Evolutionary conservation across 1,140 invertebrate species (phyloP).

Genomic region (Wasmannia auropunctata): DNA sequence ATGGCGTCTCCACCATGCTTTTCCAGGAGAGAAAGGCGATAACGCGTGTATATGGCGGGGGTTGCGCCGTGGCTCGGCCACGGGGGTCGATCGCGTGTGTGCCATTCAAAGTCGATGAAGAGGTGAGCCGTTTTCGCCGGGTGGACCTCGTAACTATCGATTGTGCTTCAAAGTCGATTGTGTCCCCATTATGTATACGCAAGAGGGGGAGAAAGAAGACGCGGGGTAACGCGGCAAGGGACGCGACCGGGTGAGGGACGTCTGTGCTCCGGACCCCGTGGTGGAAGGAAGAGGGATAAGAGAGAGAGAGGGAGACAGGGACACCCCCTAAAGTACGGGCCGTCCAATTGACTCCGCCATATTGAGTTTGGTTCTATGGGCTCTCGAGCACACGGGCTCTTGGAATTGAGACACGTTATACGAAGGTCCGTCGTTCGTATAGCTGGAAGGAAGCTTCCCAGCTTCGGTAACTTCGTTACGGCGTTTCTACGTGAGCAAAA

Average conservation of each 20-base stretch:
- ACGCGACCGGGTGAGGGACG: constrained; percentile 8
- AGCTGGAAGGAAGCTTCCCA: constrained; percentile 70
- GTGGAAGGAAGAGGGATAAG: constrained; percentile 63
- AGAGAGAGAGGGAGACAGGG: constrained; percentile 58
- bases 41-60: constrained; percentile 52
- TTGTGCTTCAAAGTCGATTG: constrained; percentile 78
- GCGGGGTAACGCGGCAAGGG: constrained; percentile 11
- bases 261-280: constrained; percentile 38
- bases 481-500: constrained; percentile 82
- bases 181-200: constrained; percentile 74
- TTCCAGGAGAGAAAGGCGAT: constrained; percentile 28
- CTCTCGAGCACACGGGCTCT: constrained; percentile 79
- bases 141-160: constrained; percentile 74
- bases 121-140: constrained; percentile 71
- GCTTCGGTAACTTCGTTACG: constrained; percentile 78
- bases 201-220: constrained; percentile 61
- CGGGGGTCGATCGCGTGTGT: constrained; percentile 54
- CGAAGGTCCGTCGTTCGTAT: constrained; percentile 69
- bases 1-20: constrained; percentile 47
- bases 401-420: constrained; percentile 75
- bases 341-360: constrained; percentile 83
- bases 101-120: constrained; percentile 71
- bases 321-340: constrained; percentile 75
- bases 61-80: constrained; percentile 40
- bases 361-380: constrained; percentile 83